Conservation (phyloP, 2,888 invertebrate species). For the Tryphoninae sp. region DNA sequence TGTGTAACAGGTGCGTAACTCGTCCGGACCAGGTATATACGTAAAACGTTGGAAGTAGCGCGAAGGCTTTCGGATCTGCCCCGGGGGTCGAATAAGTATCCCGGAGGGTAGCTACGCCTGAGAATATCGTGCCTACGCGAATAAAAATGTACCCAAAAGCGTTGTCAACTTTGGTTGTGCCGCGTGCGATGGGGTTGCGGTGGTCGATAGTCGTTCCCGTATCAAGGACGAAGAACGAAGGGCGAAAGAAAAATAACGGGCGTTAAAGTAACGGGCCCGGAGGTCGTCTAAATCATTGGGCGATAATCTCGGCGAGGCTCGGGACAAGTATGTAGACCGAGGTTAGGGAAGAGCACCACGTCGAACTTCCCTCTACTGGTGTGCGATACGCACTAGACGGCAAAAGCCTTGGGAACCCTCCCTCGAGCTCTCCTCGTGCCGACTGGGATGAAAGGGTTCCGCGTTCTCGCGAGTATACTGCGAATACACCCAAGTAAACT, state of each 20-base stretch:
- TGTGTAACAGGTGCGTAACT: slow-evolving; percentile 59
- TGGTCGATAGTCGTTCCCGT: neutral
- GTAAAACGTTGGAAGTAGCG: neutral
- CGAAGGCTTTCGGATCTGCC: slow-evolving; percentile 40
- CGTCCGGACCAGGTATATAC: slow-evolving; percentile 40
- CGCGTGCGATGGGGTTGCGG: neutral
- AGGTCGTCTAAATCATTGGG: slow-evolving; percentile 69
- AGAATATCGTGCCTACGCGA: neutral
- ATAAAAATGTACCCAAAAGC: slow-evolving; percentile 3
- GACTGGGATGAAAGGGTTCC: slow-evolving; percentile 66
- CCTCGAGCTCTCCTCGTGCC: slow-evolving; percentile 13
- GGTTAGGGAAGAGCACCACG: slow-evolving; percentile 54
- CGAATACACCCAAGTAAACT: slow-evolving; percentile 19
- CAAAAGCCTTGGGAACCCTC: slow-evolving; percentile 35
- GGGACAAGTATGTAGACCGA: slow-evolving; percentile 43
- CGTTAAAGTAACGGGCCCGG: slow-evolving; percentile 51
- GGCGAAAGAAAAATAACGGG: slow-evolving; percentile 56
- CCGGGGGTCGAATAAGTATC: slow-evolving; percentile 60
- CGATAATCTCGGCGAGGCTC: slow-evolving; percentile 66
- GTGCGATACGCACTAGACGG: slow-evolving; percentile 18
- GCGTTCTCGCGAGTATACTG: slow-evolving; percentile 16
- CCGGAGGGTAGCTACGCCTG: neutral
- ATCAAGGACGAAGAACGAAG: slow-evolving; percentile 12
- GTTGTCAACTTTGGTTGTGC: neutral
- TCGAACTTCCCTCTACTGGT: slow-evolving; percentile 17